Evolutionary conservation across 1,140 invertebrate species (phyloP).

Genomic region (Lamellibrachia luymesi): DNA sequence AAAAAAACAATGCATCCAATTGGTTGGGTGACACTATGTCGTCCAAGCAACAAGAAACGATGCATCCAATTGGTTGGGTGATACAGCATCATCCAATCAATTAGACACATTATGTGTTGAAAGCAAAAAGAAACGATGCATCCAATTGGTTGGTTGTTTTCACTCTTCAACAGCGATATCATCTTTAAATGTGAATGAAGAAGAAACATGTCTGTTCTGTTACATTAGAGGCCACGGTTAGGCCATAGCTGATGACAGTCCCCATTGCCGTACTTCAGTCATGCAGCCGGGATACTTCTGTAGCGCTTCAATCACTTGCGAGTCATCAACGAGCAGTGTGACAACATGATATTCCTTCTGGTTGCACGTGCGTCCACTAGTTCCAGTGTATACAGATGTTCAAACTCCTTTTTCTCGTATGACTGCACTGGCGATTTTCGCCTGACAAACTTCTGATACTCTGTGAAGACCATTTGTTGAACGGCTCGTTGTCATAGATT

Average conservation of each 20-base stretch:
- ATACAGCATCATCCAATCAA: too few relatives aligned
- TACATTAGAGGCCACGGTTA: not conserved
- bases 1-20: too few relatives aligned
- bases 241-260: constrained; percentile 37
- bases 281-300: constrained; percentile 72
- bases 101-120: too few relatives aligned
- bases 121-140: too few relatives aligned
- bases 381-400: constrained; percentile 78
- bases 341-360: constrained; percentile 82
- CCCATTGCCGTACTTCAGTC: constrained; percentile 82
- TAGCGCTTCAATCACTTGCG: constrained; percentile 73
- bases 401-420: constrained; percentile 77
- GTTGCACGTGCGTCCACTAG: constrained; percentile 65
- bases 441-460: constrained; percentile 79
- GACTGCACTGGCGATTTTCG: constrained; percentile 70
- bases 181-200: not conserved
- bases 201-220: too few relatives aligned
- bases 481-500: constrained; percentile 82
- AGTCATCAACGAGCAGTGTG: constrained; percentile 70
- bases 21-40: too few relatives aligned
- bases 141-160: too few relatives aligned
- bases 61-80: too few relatives aligned
- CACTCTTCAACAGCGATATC: too few relatives aligned
- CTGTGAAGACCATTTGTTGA: constrained; percentile 82
- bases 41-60: too few relatives aligned